These are phyloP conservation scores for Glossophaga mutica DNA, from an alignment of 2,797 vertebrate species.

Conservation along the genomic window DNA sequence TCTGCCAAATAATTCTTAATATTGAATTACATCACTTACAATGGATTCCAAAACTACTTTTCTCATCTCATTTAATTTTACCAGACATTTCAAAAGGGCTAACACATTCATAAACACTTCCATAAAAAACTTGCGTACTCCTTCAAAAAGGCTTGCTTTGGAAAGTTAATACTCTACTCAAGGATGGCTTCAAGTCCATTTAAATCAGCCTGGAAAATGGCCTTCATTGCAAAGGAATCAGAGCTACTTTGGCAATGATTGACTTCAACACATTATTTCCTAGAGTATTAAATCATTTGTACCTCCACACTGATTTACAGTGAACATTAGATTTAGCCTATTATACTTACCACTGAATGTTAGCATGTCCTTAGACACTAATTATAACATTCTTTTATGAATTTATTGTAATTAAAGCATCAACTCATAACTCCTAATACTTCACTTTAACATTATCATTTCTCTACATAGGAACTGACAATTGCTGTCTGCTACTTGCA, in stretches of 20 bases:
- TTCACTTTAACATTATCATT: conserved; percentile 8
- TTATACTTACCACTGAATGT: not conserved
- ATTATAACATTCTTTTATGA: not conserved
- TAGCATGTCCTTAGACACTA: not conserved
- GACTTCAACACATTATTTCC: conserved; percentile 28
- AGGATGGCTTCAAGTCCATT: not conserved
- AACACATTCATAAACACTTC: not conserved
- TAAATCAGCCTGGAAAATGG: not conserved
- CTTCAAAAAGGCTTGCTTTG: conserved; percentile 36
- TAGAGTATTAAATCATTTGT: not conserved
- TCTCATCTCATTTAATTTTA: conserved; percentile 6
- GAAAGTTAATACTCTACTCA: not conserved
- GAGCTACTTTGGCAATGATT: conserved; percentile 6
- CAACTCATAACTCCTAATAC: not conserved
- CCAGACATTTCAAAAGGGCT: not conserved
- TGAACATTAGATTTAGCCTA: not conserved
- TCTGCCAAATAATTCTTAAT: conserved; percentile 33
- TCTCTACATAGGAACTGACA: not conserved
- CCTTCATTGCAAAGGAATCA: conserved; percentile 36
- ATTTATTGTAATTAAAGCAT: not conserved
- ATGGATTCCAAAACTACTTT: not conserved
- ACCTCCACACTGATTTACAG: conserved; percentile 38
- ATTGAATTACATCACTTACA: not conserved
- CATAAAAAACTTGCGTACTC: not conserved
- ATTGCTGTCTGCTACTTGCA: not conserved